Conservation (phyloP, 2,113 vertebrate genomes). For the Notothenia coriiceps region DNA sequence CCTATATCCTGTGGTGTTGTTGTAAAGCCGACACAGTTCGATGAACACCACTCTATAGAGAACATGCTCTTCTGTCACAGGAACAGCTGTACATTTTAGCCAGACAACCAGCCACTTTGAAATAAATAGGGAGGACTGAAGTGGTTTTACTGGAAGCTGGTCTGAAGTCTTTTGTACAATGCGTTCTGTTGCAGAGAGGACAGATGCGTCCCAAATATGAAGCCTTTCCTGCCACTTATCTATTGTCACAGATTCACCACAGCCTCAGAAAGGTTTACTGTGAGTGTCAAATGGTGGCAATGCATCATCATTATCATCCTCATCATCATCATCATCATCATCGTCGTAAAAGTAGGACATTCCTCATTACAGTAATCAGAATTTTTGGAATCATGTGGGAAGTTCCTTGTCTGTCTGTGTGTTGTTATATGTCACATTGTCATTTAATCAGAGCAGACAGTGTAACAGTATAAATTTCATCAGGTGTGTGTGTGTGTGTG, state of each 20-base stretch:
- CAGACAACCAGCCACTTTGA: constrained; percentile 34
- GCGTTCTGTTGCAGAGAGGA: constrained; percentile 23
- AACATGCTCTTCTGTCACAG: constrained; percentile 31
- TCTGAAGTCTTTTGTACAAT: constrained; percentile 22
- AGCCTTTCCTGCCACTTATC: constrained; percentile 23
- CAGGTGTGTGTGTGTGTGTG: neutral
- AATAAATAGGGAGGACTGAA: constrained; percentile 40
- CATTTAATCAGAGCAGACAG: neutral
- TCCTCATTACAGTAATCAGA: constrained; percentile 61
- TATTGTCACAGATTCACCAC: constrained; percentile 32
- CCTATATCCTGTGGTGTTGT: constrained; percentile 49
- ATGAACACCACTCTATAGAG: constrained; percentile 21
- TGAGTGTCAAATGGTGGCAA: constrained; percentile 22
- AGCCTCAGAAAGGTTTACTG: constrained; percentile 45
- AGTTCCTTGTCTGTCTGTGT: constrained; percentile 38
- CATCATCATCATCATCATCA: constrained; percentile 57
- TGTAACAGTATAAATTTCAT: constrained; percentile 18
- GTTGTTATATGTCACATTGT: constrained; percentile 24
- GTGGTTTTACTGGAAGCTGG: constrained; percentile 47
- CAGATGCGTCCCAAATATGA: constrained; percentile 5
- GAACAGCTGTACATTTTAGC: constrained; percentile 62
- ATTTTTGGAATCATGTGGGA: constrained; percentile 38
- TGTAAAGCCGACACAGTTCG: constrained; percentile 36
- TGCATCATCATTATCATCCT: constrained; percentile 59
- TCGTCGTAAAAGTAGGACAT: constrained; percentile 53